These are phyloP conservation scores for Lagopus muta DNA, from an alignment of 2,113 vertebrate species.

Conservation along the genomic window DNA sequence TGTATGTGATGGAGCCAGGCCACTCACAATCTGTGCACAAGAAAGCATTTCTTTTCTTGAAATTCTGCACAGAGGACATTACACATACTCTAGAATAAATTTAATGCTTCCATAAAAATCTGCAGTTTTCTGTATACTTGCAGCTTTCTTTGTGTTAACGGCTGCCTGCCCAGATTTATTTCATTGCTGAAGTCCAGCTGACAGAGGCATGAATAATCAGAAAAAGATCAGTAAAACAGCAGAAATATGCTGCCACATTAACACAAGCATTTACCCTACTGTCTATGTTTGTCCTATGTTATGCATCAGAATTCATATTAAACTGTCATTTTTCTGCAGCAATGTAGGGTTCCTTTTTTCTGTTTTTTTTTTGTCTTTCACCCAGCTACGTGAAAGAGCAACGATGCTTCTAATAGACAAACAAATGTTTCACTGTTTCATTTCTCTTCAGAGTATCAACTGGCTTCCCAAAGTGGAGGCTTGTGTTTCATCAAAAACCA, in stretches of 20 bases:
- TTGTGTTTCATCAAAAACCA: conserved; percentile 75
- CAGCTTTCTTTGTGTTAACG: neutral
- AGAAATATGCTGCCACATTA: neutral
- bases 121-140: neutral
- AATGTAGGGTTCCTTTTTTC: neutral
- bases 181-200: neutral
- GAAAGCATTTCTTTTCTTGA: neutral
- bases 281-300: neutral
- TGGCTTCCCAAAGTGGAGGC: conserved; percentile 72
- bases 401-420: neutral
- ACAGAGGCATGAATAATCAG: neutral
- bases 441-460: conserved; percentile 76
- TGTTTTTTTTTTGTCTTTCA: conserved; percentile 70
- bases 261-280: neutral
- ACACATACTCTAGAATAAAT: neutral
- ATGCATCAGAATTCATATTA: neutral
- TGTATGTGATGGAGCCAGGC: rapidly evolving
- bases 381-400: conserved; percentile 3
- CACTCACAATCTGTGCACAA: neutral
- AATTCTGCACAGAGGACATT: neutral
- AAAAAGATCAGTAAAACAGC: neutral
- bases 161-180: neutral
- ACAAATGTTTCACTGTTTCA: conserved; percentile 41
- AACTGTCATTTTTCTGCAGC: neutral
- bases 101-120: neutral